phyloP scores from a whole-genome alignment of 2,888 invertebrate genomes.

The Apamea anceps region DNA sequence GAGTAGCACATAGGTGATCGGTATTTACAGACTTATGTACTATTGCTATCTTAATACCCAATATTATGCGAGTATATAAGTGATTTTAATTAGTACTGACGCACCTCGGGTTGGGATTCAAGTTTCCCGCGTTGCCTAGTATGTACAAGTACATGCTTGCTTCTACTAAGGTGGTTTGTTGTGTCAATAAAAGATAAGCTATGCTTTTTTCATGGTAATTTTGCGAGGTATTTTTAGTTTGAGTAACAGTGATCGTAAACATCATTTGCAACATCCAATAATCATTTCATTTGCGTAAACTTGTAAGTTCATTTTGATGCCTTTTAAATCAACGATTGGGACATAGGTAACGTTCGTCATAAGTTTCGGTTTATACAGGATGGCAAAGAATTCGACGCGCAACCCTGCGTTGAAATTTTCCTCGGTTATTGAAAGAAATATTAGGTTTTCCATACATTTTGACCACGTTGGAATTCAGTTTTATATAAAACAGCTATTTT shows the following conservation, averaged over 20 bases:
- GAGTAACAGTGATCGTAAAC: not conserved
- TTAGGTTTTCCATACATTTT: too few relatives aligned
- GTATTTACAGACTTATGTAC: conserved; percentile 6
- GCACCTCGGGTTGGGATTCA: conserved; percentile 8
- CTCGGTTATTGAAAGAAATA: too few relatives aligned
- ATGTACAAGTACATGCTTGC: not conserved
- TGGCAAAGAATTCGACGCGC: too few relatives aligned
- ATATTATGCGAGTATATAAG: conserved; percentile 16
- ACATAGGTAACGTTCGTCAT: not conserved
- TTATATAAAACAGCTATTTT: too few relatives aligned
- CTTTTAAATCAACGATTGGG: not conserved
- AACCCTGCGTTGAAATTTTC: too few relatives aligned
- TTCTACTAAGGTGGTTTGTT: not conserved
- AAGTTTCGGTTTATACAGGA: not conserved
- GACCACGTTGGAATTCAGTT: too few relatives aligned
- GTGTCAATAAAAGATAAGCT: conserved; percentile 16
- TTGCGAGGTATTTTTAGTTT: not conserved
- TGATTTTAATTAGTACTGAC: conserved; percentile 49
- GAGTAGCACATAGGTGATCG: not conserved
- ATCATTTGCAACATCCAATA: too few relatives aligned
- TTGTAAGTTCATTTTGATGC: not conserved
- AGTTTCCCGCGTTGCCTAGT: conserved; percentile 2
- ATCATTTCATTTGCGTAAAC: too few relatives aligned
- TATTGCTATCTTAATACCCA: not conserved
- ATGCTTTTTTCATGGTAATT: not conserved